phyloP scores from a whole-genome alignment of 2,113 vertebrate species.

The Tragulus kanchil region DNA sequence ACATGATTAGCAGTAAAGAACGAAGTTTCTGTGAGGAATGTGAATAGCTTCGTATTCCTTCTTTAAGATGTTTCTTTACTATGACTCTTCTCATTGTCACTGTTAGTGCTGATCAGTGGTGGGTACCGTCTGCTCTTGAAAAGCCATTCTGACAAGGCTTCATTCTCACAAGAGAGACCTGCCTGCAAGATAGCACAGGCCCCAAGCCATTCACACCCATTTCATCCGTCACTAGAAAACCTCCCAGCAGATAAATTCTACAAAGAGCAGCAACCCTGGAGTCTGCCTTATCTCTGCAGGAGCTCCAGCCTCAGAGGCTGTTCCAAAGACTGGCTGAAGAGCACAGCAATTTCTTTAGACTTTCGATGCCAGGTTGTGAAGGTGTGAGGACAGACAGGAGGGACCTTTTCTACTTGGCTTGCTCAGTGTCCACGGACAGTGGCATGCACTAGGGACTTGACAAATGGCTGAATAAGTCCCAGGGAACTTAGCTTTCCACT shows the following conservation, averaged over 20 bases:
- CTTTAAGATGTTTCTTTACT: conserved; percentile 24
- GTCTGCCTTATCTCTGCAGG: conserved; percentile 11
- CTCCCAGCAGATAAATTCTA: neutral
- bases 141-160: conserved; percentile 10
- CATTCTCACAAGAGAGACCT: neutral
- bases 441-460: neutral
- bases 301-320: neutral
- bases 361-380: neutral
- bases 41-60: neutral
- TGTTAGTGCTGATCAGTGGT: neutral
- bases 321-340: neutral
- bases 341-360: neutral
- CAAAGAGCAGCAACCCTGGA: neutral
- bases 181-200: neutral
- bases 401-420: neutral
- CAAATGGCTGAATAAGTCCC: neutral
- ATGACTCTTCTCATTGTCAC: neutral
- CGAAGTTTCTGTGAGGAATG: conserved; percentile 23
- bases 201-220: neutral
- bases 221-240: neutral
- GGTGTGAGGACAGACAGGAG: neutral
- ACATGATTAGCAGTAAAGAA: neutral
- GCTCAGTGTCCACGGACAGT: neutral
- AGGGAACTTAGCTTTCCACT: neutral
- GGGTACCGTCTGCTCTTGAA: conserved; percentile 32